Percentiles rank a stretch among this genome's conserved stretches.
phyloP scores from a whole-genome alignment of 2,113 vertebrate species.

The Paratilapia polleni region DNA sequence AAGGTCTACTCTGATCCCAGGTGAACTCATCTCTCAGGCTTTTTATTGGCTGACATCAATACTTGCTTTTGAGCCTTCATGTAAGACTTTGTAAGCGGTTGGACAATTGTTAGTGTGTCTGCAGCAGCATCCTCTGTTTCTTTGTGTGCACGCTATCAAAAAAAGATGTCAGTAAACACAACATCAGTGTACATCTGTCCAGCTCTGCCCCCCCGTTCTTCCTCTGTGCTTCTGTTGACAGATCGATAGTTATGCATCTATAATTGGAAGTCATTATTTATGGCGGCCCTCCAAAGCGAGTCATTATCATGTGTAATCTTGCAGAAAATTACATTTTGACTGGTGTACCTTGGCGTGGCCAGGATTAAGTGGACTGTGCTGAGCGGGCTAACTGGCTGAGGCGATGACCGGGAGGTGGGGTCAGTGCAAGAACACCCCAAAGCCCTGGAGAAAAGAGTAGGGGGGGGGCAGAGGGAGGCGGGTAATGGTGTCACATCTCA shows the following conservation, averaged over 20 bases:
- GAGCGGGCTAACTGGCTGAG: constrained; percentile 41
- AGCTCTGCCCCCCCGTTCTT: neutral
- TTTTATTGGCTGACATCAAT: constrained; percentile 39
- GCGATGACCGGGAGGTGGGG: constrained; percentile 36
- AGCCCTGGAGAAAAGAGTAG: neutral
- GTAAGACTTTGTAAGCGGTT: constrained; percentile 55
- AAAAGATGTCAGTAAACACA: constrained; percentile 44
- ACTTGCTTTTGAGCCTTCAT: constrained; percentile 21
- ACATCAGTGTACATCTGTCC: constrained; percentile 34
- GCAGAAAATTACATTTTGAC: constrained; percentile 79
- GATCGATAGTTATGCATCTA: constrained; percentile 85
- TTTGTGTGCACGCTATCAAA: neutral
- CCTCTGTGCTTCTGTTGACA: constrained; percentile 64
- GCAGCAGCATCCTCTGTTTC: constrained; percentile 16
- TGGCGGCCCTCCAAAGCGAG: constrained; percentile 78
- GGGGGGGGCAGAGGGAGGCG: neutral
- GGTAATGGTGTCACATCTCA: constrained; percentile 16
- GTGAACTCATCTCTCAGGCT: constrained; percentile 53
- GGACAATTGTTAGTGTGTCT: constrained; percentile 20
- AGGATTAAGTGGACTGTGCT: constrained; percentile 45
- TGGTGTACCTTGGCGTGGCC: constrained; percentile 54
- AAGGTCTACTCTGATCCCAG: constrained; percentile 55
- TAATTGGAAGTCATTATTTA: constrained; percentile 81
- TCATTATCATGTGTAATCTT: constrained; percentile 84
- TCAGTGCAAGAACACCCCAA: neutral